phyloP scores from a whole-genome alignment of 2,797 vertebrate species.

The Melanotaenia boesemani region DNA sequence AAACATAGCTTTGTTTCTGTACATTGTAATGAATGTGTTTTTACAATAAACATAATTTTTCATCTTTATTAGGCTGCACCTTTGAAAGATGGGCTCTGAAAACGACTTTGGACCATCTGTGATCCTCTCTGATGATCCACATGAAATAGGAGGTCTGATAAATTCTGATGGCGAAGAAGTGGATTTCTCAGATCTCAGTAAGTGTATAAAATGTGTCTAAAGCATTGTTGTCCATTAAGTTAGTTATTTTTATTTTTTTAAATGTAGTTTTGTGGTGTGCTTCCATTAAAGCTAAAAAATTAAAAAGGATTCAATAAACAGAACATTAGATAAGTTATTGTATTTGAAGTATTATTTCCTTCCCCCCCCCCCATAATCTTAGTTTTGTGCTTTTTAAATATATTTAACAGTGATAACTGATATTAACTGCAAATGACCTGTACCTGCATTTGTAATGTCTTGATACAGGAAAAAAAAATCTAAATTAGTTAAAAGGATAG shows the following conservation, averaged over 20 bases:
- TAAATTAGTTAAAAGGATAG: too few species aligned
- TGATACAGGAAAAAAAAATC: not conserved
- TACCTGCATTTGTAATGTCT: not conserved
- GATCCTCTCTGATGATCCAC: conserved; percentile 61
- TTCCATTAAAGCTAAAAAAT: not conserved
- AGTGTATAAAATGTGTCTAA: conserved; percentile 29
- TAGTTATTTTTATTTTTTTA: too few species aligned
- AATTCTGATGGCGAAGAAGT: conserved; percentile 84
- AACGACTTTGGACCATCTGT: conserved; percentile 65
- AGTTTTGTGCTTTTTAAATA: not conserved
- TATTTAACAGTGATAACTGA: not conserved
- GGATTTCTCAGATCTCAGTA: conserved; percentile 71
- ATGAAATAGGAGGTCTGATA: conserved; percentile 78
- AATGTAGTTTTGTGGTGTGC: not conserved
- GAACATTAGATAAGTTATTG: not conserved
- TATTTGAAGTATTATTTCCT: not conserved
- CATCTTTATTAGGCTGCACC: conserved; percentile 22
- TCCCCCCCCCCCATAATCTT: not conserved
- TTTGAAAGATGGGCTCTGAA: conserved; percentile 77
- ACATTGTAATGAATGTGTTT: not conserved
- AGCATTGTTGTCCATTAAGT: not conserved
- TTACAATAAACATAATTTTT: conserved; percentile 9
- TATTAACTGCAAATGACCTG: not conserved
- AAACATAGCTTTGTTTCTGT: not conserved
- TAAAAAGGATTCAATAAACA: too few species aligned